Evolutionary conservation across 2,888 invertebrate species (phyloP).

Genomic region (Dynastes tityus): DNA sequence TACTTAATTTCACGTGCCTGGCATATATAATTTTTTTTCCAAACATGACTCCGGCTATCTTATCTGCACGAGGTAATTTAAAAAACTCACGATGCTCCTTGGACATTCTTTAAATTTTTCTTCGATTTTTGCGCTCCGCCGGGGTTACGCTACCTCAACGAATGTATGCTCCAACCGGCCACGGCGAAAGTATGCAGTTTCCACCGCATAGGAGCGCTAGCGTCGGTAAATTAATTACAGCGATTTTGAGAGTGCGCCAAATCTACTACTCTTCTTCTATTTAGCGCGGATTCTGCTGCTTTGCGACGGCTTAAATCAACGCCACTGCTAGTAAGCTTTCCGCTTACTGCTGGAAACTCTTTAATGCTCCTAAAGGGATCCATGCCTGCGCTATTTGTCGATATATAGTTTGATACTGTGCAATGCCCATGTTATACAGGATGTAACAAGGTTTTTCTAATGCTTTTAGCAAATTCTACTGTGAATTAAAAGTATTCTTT

Average conservation of each 20-base stretch:
- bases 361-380: no score
- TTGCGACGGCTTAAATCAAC: constrained; percentile 13
- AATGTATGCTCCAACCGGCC: neutral
- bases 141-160: neutral
- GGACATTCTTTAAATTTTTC: constrained; percentile 16
- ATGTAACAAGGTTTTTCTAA: no score
- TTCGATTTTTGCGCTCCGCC: neutral
- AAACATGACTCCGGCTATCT: neutral
- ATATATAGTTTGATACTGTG: no score
- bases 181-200: neutral
- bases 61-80: neutral
- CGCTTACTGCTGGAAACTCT: no score
- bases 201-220: neutral
- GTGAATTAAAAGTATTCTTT: no score
- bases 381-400: no score
- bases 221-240: constrained; percentile 18
- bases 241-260: constrained; percentile 20
- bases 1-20: no score
- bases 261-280: neutral
- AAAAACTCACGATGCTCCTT: neutral
- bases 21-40: constrained; percentile 1
- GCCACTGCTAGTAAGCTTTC: no score
- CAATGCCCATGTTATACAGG: no score
- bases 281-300: neutral
- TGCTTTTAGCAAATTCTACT: no score